Evolutionary conservation across 2,113 vertebrate species (phyloP).

Genomic region (Neolamprologus sp.): DNA sequence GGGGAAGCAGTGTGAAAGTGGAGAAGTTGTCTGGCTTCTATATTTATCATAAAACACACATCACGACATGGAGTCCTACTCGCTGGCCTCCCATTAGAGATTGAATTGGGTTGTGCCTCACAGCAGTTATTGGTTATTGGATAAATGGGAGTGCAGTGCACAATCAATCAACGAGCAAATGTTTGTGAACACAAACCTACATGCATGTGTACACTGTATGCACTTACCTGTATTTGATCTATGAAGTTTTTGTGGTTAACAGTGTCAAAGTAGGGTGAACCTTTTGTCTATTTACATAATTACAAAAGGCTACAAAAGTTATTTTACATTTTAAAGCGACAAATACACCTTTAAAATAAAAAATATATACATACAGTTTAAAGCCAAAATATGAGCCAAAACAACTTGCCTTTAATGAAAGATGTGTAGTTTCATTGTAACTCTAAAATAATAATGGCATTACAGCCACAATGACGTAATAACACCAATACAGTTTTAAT

Average conservation of each 20-base stretch:
- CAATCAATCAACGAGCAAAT: slow-evolving; percentile 27
- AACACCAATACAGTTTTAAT: not conserved
- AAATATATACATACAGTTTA: not conserved
- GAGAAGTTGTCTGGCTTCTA: slow-evolving; percentile 45
- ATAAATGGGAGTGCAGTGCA: slow-evolving; percentile 5
- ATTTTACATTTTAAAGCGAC: not conserved
- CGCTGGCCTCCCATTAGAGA: slow-evolving; percentile 32
- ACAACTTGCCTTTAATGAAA: not conserved
- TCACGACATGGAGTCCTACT: slow-evolving; percentile 1
- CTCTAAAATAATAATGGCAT: not conserved
- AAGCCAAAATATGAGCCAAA: not conserved
- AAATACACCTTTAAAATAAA: not conserved
- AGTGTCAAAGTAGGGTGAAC: not conserved
- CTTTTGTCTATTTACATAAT: not conserved
- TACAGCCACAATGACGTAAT: not conserved
- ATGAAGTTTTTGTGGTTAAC: not conserved
- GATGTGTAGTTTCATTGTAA: not conserved
- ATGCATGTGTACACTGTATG: not conserved
- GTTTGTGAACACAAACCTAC: not conserved
- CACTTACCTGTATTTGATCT: not conserved
- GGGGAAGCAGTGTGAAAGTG: slow-evolving; percentile 38
- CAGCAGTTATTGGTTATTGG: slow-evolving; percentile 17
- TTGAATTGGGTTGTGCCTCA: slow-evolving; percentile 24
- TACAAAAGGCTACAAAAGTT: not conserved
- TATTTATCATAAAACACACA: slow-evolving; percentile 60